Percentiles rank a stretch among this genome's conserved stretches.
phyloP scores from a whole-genome alignment of 2,888 invertebrate species.

The Homarus gammarus region DNA sequence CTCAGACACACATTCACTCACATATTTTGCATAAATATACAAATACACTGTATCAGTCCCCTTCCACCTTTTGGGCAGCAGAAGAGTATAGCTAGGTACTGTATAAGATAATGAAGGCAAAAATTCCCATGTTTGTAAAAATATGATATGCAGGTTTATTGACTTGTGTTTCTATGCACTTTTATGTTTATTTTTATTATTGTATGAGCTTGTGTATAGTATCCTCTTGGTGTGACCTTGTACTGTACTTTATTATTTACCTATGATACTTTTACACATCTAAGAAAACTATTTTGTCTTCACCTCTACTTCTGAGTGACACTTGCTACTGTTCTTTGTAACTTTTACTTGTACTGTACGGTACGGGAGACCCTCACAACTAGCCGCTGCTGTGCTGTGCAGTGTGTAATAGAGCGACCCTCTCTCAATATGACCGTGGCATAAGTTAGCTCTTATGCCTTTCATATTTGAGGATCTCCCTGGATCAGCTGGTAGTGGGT shows the following conservation, averaged over 20 bases:
- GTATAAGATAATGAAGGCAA: neutral
- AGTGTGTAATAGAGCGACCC: neutral
- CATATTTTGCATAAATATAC: no score
- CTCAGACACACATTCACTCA: neutral
- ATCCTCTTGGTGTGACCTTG: neutral
- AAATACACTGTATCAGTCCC: neutral
- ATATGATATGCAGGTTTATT: neutral
- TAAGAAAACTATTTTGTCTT: neutral
- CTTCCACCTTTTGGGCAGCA: neutral
- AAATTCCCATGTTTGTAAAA: neutral
- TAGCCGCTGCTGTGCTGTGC: constrained; percentile 7
- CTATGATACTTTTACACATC: neutral
- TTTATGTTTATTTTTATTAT: neutral
- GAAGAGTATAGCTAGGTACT: neutral
- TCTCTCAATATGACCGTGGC: neutral
- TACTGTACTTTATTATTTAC: neutral
- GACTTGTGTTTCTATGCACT: neutral
- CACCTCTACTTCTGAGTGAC: neutral
- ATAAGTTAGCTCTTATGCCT: neutral
- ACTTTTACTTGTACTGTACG: neutral
- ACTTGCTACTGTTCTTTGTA: neutral
- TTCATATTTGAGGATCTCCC: neutral
- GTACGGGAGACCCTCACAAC: neutral
- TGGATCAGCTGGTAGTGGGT: constrained; percentile 30
- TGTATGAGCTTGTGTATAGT: neutral